Percentiles rank a stretch among this genome's conserved stretches.
Conservation (phyloP, 2,797 vertebrate genomes). For the Champsocephalus esox region DNA sequence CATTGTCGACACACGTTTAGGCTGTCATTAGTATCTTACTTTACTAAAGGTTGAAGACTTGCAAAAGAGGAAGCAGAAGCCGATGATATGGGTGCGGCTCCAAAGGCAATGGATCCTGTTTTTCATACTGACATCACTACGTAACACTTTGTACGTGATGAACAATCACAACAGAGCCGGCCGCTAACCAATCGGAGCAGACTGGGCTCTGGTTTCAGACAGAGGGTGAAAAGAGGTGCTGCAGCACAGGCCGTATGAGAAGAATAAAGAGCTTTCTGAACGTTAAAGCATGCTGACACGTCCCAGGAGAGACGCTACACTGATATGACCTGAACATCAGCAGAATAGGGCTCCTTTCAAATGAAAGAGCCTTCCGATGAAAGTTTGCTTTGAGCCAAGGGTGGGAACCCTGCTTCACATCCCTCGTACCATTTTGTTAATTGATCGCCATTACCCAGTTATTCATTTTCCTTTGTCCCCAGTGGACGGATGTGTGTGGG, state of each 20-base stretch:
- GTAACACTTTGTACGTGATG: no score
- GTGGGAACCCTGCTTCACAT: constrained; percentile 79
- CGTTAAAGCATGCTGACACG: no score
- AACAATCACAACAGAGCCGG: no score
- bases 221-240: no score
- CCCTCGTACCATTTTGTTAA: constrained; percentile 54
- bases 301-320: no score
- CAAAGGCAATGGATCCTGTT: neutral
- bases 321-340: neutral
- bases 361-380: neutral
- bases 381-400: constrained; percentile 3
- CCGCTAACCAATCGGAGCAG: no score
- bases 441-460: constrained; percentile 70
- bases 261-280: no score
- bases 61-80: constrained; percentile 41
- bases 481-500: constrained; percentile 33
- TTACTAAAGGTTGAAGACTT: constrained; percentile 47
- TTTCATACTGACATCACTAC: no score
- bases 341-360: neutral
- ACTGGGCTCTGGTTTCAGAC: no score
- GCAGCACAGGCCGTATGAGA: no score
- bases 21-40: neutral
- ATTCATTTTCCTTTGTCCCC: constrained; percentile 33
- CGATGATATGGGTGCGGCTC: neutral
- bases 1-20: no score